Evolutionary conservation across 2,888 invertebrate genomes (phyloP).

Genomic region (Hecatera dysodea): DNA sequence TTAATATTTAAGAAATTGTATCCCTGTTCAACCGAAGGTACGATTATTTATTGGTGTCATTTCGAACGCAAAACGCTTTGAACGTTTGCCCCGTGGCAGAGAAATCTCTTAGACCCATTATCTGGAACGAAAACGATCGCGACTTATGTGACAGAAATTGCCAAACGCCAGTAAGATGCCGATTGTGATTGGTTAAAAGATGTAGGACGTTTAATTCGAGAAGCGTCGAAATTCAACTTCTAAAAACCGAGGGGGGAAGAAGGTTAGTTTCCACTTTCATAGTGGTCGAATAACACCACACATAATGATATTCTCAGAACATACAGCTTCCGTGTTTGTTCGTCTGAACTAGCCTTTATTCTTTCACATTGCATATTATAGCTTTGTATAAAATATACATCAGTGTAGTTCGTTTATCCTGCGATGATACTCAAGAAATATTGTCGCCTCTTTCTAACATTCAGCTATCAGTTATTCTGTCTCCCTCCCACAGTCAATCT

Average conservation of each 20-base stretch:
- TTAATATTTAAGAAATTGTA: too few relatives aligned
- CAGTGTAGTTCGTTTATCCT: conserved; percentile 2
- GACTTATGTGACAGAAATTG: background rate
- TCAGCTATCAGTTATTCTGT: background rate
- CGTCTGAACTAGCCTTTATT: conserved; percentile 14
- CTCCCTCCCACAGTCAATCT: background rate
- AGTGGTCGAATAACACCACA: background rate
- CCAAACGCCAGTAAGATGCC: background rate
- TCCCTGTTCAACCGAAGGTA: too few relatives aligned
- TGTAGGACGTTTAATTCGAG: background rate
- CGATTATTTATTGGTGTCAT: too few relatives aligned
- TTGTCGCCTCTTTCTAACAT: background rate
- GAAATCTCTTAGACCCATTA: background rate
- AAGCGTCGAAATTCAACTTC: background rate
- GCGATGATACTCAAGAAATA: background rate
- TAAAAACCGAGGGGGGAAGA: too few relatives aligned
- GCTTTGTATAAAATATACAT: conserved; percentile 24
- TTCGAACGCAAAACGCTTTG: background rate
- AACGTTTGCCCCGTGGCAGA: too few relatives aligned
- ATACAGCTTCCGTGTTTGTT: background rate
- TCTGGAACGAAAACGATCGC: background rate
- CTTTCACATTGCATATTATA: conserved; percentile 14
- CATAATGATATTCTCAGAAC: background rate
- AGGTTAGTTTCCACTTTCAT: background rate
- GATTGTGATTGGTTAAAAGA: background rate